Conservation (phyloP, 2,113 vertebrate species). For the Myrmecophaga tridactyla region DNA sequence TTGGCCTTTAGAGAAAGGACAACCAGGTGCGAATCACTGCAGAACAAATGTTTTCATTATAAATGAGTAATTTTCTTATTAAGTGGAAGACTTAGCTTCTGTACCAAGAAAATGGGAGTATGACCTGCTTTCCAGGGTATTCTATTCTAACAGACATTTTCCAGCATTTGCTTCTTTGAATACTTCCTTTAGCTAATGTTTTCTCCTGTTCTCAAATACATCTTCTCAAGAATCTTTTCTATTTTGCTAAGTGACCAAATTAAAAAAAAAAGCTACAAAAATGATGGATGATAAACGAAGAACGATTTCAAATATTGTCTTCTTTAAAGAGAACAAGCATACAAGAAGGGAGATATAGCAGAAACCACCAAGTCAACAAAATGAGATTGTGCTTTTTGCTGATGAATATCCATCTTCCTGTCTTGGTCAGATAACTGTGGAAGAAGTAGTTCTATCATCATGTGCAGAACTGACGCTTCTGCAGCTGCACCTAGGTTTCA, state of each 20-base stretch:
- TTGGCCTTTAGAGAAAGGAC: not conserved
- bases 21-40: not conserved
- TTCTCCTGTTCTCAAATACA: not conserved
- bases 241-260: not conserved
- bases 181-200: not conserved
- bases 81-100: not conserved
- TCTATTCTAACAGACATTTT: not conserved
- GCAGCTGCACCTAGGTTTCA: constrained; percentile 15
- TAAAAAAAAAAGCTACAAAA: not conserved
- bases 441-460: constrained; percentile 55
- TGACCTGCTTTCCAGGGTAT: not conserved
- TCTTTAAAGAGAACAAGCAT: not conserved
- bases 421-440: constrained; percentile 54
- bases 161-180: not conserved
- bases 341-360: not conserved
- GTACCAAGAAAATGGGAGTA: not conserved
- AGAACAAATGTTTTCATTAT: not conserved
- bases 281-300: constrained; percentile 33
- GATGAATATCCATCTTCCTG: constrained; percentile 45
- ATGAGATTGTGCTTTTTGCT: constrained; percentile 36
- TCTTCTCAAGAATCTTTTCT: not conserved
- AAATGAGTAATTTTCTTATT: not conserved
- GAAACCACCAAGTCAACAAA: constrained; percentile 39
- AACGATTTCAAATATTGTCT: constrained; percentile 14
- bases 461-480: constrained; percentile 14